These are phyloP conservation scores for Aphidius ervi DNA, from an alignment of 1,140 invertebrate species.

Conservation along the genomic window DNA sequence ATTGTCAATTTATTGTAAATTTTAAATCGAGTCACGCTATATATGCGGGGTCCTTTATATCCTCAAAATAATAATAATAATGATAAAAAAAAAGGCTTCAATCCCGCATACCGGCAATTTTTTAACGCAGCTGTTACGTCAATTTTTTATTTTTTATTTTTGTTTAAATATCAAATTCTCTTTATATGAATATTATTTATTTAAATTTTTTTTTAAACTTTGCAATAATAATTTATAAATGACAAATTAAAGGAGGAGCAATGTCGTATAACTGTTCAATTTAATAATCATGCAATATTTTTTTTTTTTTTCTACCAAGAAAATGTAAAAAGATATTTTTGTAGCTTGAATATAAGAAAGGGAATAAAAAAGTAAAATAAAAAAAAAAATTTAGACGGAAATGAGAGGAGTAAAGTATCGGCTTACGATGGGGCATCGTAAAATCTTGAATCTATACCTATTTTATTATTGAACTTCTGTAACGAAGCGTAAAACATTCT, in stretches of 20 bases:
- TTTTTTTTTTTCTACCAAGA: too few relatives aligned
- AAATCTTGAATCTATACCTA: constrained; percentile 17
- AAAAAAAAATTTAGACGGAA: constrained; percentile 2
- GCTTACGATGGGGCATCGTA: constrained; percentile 19
- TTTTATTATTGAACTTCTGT: constrained; percentile 11
- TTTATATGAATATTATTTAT: constrained; percentile 14
- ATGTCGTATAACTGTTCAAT: too few relatives aligned
- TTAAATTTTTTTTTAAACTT: neutral
- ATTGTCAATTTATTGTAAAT: neutral
- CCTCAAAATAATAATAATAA: neutral
- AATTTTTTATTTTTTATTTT: neutral
- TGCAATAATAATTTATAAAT: too few relatives aligned
- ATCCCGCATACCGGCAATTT: constrained; percentile 13
- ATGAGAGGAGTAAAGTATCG: constrained; percentile 12
- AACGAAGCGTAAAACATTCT: constrained; percentile 23
- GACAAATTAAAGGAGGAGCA: too few relatives aligned
- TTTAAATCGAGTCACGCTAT: constrained; percentile 12
- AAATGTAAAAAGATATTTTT: too few relatives aligned
- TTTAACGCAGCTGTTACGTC: constrained; percentile 18
- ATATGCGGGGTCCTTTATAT: constrained; percentile 1
- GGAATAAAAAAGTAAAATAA: neutral
- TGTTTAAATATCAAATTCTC: constrained; percentile 14
- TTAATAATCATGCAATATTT: too few relatives aligned
- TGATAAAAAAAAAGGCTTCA: neutral
- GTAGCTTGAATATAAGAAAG: neutral